phyloP scores from a whole-genome alignment of 1,140 invertebrate species.

The Drosophila nikananu region DNA sequence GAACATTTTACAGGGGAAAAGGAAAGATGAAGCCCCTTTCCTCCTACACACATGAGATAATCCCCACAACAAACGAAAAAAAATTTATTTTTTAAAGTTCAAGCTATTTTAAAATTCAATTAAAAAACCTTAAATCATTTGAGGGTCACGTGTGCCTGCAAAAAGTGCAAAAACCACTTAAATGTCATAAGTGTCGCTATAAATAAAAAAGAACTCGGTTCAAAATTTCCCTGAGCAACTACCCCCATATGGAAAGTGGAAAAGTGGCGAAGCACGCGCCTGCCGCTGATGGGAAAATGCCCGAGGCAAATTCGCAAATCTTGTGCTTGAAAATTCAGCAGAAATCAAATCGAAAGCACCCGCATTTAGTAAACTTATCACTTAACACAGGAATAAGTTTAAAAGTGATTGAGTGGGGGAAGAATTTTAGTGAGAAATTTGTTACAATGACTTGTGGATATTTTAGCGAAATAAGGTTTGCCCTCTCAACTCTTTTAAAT shows the following conservation, averaged over 20 bases:
- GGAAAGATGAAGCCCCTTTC: not conserved
- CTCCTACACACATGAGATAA: conserved; percentile 32
- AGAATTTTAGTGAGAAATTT: not conserved
- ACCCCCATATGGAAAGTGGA: conserved; percentile 44
- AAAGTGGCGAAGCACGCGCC: conserved; percentile 33
- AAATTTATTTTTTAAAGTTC: conserved; percentile 42
- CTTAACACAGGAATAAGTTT: not conserved
- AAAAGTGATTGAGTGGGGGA: not conserved
- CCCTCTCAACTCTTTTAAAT: not conserved
- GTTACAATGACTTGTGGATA: not conserved
- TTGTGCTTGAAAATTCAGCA: conserved; percentile 53
- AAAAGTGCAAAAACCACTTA: conserved; percentile 83
- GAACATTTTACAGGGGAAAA: conserved; percentile 55
- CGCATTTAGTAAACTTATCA: conserved; percentile 49
- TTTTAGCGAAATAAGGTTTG: not conserved
- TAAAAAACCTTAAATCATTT: conserved; percentile 76
- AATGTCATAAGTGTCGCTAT: conserved; percentile 70
- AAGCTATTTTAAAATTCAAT: conserved; percentile 78
- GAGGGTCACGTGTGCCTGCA: conserved; percentile 34
- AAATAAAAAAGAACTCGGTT: conserved; percentile 62
- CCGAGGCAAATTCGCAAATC: conserved; percentile 41
- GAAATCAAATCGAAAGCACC: conserved; percentile 38
- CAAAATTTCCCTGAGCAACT: conserved; percentile 50
- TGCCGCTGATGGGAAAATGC: conserved; percentile 61
- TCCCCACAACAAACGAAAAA: conserved; percentile 8